Evolutionary conservation across 2,888 invertebrate species (phyloP).

Genomic region (Micoletzkya japonica): DNA sequence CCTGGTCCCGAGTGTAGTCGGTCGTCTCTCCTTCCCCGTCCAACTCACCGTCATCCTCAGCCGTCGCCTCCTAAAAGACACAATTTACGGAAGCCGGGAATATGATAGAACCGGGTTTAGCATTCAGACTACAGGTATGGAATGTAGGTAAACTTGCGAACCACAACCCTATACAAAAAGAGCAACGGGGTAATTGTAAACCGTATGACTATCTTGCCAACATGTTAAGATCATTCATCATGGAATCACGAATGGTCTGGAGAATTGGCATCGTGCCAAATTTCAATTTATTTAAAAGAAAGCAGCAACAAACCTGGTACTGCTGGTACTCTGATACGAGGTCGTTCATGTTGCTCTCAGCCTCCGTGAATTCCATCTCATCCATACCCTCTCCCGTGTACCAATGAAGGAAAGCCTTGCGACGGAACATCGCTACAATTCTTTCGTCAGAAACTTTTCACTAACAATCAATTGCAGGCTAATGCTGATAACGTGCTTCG

Average conservation of each 20-base stretch:
- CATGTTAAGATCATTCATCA: not conserved
- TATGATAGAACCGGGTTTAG: not conserved
- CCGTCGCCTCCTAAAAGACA: conserved; percentile 63
- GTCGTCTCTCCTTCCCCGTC: conserved; percentile 33
- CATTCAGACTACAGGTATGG: too few species aligned
- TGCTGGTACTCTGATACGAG: conserved; percentile 83
- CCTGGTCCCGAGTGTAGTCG: too few species aligned
- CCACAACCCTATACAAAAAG: not conserved
- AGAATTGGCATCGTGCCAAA: not conserved
- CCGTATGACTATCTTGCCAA: not conserved
- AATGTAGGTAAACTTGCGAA: conserved; percentile 12
- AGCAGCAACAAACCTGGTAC: conserved; percentile 74
- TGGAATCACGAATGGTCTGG: not conserved
- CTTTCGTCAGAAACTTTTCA: too few species aligned
- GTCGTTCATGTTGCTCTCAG: conserved; percentile 88
- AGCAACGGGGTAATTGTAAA: conserved; percentile 1
- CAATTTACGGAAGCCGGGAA: not conserved
- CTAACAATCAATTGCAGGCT: too few species aligned
- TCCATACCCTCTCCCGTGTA: conserved; percentile 96
- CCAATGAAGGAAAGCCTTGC: conserved; percentile 95
- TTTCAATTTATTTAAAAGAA: conserved; percentile 11
- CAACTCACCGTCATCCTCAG: conserved; percentile 39
- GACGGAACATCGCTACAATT: conserved; percentile 81
- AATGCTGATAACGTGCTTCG: too few species aligned
- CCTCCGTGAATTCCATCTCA: conserved; percentile 94